Evolutionary conservation across 1,140 invertebrate genomes (phyloP), one percentile per base, ranked within the genome.

Genomic region (Lasioglossum albipes): DNA sequence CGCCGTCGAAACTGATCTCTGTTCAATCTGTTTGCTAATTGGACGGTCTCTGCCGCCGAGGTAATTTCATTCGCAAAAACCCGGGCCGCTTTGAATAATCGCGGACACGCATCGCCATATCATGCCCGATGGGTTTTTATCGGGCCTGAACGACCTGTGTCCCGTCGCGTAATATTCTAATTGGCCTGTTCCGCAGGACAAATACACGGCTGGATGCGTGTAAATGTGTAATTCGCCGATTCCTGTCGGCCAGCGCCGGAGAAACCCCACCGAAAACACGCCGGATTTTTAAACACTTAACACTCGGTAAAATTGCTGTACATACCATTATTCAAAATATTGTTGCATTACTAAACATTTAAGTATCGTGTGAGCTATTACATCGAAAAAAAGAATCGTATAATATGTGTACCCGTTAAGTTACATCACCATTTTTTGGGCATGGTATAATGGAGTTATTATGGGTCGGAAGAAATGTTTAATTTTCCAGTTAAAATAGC

Each of bases 1-100:
- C 16, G 5, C 18, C 54, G 54, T 57, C 54, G 16, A n/a, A 57
- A 20, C 6, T n/a, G 54, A 57, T 57, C 54, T 18, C 54, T 18
- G 6, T 57, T 57, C 54, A 57, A 57, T 57, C 54, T 57, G 27
- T 64, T 36, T n/a, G 20, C n/a, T 45, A 77, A 70, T 70, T 31
- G 49, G n/a, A 10, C 13, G n/a, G 4, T 27, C 52, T 66, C 52
- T 75, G 20, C 27, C 49, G 7, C 4, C 61, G 10, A 27, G 7
- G 16, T 27, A 13, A 7, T 16, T 54, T 41, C 13, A 18, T 2
- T 1, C 18, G 42, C n/a, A 18, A 49, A 20, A 36, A n/a, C 31
- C 2, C 3, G 4, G 49, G 18, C 0, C 1, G 9, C 6, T 68
- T 49, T 36, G 42, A 52, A 62, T 70, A 70, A 77, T 70, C 10